Conservation (phyloP, 2,113 vertebrate genomes). For the Gobius niger region DNA sequence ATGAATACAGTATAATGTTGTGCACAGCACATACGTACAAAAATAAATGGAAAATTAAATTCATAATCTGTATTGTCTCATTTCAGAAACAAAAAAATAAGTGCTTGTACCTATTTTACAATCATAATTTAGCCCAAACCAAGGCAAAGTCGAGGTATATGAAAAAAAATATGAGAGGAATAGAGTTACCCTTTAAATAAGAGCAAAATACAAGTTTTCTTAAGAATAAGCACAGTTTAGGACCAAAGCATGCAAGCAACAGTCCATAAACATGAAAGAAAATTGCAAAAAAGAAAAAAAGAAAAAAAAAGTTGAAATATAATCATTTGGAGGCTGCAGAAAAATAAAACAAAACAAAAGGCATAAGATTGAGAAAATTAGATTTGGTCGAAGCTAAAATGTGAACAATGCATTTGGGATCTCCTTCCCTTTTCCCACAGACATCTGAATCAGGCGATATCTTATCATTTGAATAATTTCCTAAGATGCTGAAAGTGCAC, state of each 20-base stretch:
- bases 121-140: slow-evolving; percentile 78
- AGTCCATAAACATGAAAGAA: slow-evolving; percentile 7
- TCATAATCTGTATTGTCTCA: slow-evolving; percentile 65
- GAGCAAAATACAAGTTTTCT: slow-evolving; percentile 48
- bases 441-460: slow-evolving; percentile 9
- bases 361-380: slow-evolving; percentile 13
- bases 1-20: slow-evolving; percentile 86
- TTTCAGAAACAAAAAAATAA: slow-evolving; percentile 80
- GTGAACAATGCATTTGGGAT: slow-evolving; percentile 38
- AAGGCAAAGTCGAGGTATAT: slow-evolving; percentile 86
- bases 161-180: slow-evolving; percentile 70
- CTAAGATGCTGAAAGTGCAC: slow-evolving; percentile 46
- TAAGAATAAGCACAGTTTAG: slow-evolving; percentile 26
- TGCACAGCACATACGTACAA: slow-evolving; percentile 97
- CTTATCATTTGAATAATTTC: neutral
- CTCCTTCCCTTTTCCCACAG: slow-evolving; percentile 14
- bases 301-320: slow-evolving; percentile 42
- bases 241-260: slow-evolving; percentile 44
- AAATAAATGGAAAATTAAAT: slow-evolving; percentile 85
- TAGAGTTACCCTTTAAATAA: slow-evolving; percentile 55
- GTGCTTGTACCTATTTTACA: slow-evolving; percentile 79
- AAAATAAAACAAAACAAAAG: slow-evolving; percentile 15
- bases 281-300: slow-evolving; percentile 45
- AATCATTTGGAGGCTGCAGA: slow-evolving; percentile 33
- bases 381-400: slow-evolving; percentile 67